Conservation (phyloP, 2,113 vertebrate genomes). For the Pyxicephalus adspersus region DNA sequence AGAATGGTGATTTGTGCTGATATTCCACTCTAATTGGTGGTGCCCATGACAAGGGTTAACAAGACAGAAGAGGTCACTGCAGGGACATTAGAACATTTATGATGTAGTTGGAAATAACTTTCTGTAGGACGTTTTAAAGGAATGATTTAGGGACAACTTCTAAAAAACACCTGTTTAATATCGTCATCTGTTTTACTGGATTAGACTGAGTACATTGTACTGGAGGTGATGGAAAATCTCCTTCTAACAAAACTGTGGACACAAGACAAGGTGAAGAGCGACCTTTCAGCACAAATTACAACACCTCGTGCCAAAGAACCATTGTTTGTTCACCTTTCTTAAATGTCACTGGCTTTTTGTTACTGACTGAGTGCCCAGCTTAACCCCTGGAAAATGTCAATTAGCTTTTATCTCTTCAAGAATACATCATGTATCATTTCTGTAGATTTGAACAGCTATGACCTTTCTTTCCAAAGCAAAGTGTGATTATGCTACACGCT, state of each 20-base stretch:
- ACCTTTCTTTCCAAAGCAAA: no score
- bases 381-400: constrained; percentile 47
- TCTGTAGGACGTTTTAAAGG: no score
- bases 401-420: constrained; percentile 20
- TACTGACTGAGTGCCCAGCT: constrained; percentile 25
- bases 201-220: neutral
- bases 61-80: no score
- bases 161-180: neutral
- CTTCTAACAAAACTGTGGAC: neutral
- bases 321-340: constrained; percentile 38
- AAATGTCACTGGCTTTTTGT: constrained; percentile 42
- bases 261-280: neutral
- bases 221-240: neutral
- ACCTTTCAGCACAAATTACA: constrained; percentile 22
- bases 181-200: neutral
- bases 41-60: no score
- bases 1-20: no score
- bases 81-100: no score
- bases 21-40: no score
- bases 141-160: no score
- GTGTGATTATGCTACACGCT: no score
- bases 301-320: neutral
- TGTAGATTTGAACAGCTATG: neutral
- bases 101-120: no score
- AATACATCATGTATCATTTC: neutral